Conservation (phyloP, 2,113 vertebrate genomes). For the Lepus americanus region DNA sequence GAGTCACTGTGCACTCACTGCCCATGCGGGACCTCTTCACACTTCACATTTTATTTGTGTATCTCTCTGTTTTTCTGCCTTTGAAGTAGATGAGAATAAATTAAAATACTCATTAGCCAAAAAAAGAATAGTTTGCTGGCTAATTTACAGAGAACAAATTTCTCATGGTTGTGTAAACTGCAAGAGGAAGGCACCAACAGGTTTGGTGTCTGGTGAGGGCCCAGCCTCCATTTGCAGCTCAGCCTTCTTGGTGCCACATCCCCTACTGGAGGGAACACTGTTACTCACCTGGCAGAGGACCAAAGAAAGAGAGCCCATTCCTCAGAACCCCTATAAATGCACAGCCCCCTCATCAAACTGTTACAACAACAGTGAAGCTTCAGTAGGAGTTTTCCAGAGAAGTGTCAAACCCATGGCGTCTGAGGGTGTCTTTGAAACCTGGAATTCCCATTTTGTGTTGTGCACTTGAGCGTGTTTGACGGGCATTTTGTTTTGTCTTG, state of each 20-base stretch:
- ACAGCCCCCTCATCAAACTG: neutral
- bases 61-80: neutral
- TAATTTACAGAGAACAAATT: neutral
- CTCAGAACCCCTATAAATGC: neutral
- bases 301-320: too few relatives aligned
- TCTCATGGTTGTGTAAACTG: neutral
- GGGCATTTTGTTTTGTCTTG: neutral
- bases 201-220: neutral
- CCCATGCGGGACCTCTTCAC: neutral
- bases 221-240: neutral
- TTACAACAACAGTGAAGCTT: neutral
- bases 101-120: too few relatives aligned
- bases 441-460: neutral
- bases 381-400: neutral
- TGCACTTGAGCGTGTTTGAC: neutral
- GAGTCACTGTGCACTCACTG: too few relatives aligned
- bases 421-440: neutral
- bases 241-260: neutral
- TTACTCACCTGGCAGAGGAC: neutral
- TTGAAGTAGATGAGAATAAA: too few relatives aligned
- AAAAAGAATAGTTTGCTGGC: neutral
- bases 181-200: neutral
- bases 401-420: neutral
- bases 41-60: neutral
- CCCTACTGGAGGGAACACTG: neutral